Evolutionary conservation across 2,888 invertebrate genomes (phyloP), one percentile per base, ranked within the genome.

Genomic region (Agrilus biguttatus): DNA sequence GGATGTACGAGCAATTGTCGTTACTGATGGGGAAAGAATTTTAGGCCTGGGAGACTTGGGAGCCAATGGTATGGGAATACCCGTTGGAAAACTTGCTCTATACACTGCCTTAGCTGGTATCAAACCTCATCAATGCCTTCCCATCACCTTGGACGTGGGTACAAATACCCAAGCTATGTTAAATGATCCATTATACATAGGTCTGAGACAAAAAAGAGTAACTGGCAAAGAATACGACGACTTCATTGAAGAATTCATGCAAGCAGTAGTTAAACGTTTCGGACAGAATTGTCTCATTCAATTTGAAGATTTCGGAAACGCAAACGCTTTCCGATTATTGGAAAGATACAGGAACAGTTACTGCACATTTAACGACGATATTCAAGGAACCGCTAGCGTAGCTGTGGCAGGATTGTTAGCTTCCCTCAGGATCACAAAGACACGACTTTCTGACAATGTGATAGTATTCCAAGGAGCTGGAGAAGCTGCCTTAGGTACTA

Each of bases 291-390:
- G 82, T 42, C 75, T 91, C 46, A 87, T 91, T 39, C 78, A 88
- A 72, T 98, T 97, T 69, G 98, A 99, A 71, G 98, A 98, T 71
- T 98, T 98, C 65, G 98, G 84, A 42, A 99, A 98, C 62, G 77
- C 84, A 8, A 98, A 98, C 68, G 98, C 98, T 6, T 98, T 97
- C 74, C 74, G 88, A 33, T 72, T 98, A 43, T 72, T 98, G 49
- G 83, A 80, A 56, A 91, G 88, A 63, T 98, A 97, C 68, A 78
- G 91, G 36, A 72, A 87, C 55, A 63, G 77, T 58, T 84, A 87
- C 67, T 97, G 96, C 68, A 93, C 92, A 12, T 98, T 98, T 69
- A 98, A 99, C 70, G 98, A 98, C 65, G 98, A 98, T 65, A 98
- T 98, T 61, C 96, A 98, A 66, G 95, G 95, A 59, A 93, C 96